Base-by-base conservation (phyloP, 2,888 invertebrate species). In the Drosophila hamatofila region DNA sequence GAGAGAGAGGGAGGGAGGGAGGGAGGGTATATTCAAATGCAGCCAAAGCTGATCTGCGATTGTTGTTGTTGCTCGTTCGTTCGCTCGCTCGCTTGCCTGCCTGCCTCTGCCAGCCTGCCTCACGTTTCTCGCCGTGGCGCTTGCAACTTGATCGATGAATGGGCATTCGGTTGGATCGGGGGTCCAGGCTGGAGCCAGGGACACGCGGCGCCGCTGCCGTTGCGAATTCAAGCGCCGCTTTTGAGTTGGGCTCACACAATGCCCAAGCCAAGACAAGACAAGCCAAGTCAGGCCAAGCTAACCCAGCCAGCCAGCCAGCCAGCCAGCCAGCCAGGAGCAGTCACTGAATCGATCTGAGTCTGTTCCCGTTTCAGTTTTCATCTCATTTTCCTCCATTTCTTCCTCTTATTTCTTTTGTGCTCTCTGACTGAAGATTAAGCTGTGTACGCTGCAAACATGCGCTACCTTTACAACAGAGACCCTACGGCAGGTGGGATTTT, bases 191-290 rank as follows among this genome's bases (percentile, higher is more conserved):
- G 37, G 48, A 65, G 49, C 69, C 71, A 62, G 73, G 72, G 72
- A 71, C 77, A 78, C 71, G 81, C 84, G 80, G 89, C 80, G 80
- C 83, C 84, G 84, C 77, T 82, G 82, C 85, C 89, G 85, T 88
- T 83, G 86, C 89, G 86, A 89, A 81, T 88, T 79, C 88, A 86
- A 88, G 86, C 86, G 86, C 86, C 86, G 84, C 84, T 87, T 89
- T 80, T 85, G 84, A 85, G 84, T 77, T 84, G 63, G 77, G 79
- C 87, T 83, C 84, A 85, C 84, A 85, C 84, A 85, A 85, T 72
- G 78, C 69, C 65, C 63, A 57, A 52, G 56, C 18, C 46, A n/a
- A 35, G 39, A 3, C 41, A 39, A 30, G 49, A 0, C 49, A 30
- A 49, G 18, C 7, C 49, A 59, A 35, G n/a, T 2, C 48, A 48